Conservation (phyloP, 2,797 vertebrate species). For the Myotis pilosus region DNA sequence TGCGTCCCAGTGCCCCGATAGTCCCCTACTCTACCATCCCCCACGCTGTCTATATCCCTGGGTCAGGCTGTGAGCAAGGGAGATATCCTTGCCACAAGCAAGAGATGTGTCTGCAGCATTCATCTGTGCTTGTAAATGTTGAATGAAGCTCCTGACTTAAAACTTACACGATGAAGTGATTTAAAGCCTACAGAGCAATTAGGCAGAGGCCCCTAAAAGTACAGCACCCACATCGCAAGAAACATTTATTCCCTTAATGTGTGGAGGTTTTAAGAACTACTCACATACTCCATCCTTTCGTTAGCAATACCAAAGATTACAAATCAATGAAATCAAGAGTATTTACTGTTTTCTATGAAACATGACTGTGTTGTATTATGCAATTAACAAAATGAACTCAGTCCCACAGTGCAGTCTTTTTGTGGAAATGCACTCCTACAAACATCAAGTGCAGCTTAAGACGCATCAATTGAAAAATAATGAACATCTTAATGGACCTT, state of each 20-base stretch:
- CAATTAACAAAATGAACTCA: slow-evolving; percentile 76
- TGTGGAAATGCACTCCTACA: slow-evolving; percentile 48
- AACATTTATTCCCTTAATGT: background rate
- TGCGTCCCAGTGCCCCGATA: fast-evolving
- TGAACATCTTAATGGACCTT: slow-evolving; percentile 78
- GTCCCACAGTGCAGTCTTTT: slow-evolving; percentile 29
- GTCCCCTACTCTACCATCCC: background rate
- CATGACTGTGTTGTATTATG: slow-evolving; percentile 46
- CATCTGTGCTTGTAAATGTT: background rate
- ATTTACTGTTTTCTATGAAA: slow-evolving; percentile 71
- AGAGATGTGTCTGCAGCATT: too few relatives aligned
- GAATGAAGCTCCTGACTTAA: background rate
- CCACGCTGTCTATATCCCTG: fast-evolving
- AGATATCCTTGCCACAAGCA: background rate
- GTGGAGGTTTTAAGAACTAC: slow-evolving; percentile 17
- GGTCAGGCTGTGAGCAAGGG: background rate
- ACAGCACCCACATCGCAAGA: background rate
- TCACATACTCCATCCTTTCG: background rate
- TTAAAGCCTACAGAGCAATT: background rate
- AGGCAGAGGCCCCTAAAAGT: background rate
- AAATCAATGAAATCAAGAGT: slow-evolving; percentile 63
- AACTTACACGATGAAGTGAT: background rate
- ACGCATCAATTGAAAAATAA: slow-evolving; percentile 75
- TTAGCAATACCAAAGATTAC: slow-evolving; percentile 29
- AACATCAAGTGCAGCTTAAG: slow-evolving; percentile 62